Evolutionary conservation across 1,140 invertebrate species (phyloP).

Genomic region (Mizuhopecten yessoensis): DNA sequence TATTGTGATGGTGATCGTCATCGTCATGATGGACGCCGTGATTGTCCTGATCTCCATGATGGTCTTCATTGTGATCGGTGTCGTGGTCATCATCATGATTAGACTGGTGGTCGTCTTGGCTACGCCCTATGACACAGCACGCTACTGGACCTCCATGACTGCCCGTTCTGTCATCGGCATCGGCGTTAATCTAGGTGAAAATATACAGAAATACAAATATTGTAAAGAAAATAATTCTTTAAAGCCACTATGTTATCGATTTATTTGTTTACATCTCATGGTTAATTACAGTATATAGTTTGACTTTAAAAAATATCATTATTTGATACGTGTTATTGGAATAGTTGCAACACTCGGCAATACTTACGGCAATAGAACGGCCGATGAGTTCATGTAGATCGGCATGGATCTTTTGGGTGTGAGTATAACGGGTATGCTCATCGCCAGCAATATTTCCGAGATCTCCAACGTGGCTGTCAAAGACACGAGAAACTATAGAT

Average conservation of each 20-base stretch:
- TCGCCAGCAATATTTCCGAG: background rate
- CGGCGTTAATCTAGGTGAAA: background rate
- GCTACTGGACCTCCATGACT: background rate
- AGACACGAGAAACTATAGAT: background rate
- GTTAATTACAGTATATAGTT: too few species aligned
- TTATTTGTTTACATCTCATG: too few species aligned
- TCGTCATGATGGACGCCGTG: too few species aligned
- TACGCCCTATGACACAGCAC: background rate
- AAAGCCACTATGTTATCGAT: too few species aligned
- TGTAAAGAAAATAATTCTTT: too few species aligned
- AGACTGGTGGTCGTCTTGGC: background rate
- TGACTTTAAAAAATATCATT: too few species aligned
- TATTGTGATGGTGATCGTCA: too few species aligned
- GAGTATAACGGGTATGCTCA: background rate
- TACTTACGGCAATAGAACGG: background rate
- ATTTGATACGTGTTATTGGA: too few species aligned
- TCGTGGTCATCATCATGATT: background rate
- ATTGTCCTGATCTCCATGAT: background rate
- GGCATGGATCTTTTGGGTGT: background rate
- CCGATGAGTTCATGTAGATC: background rate
- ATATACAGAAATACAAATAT: background rate
- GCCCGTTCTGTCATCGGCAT: background rate
- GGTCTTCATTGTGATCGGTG: background rate
- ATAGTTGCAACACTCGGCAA: background rate
- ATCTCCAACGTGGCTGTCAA: background rate